Evolutionary conservation across 2,888 invertebrate species (phyloP).

Genomic region (Trissonchulus latispiculum): DNA sequence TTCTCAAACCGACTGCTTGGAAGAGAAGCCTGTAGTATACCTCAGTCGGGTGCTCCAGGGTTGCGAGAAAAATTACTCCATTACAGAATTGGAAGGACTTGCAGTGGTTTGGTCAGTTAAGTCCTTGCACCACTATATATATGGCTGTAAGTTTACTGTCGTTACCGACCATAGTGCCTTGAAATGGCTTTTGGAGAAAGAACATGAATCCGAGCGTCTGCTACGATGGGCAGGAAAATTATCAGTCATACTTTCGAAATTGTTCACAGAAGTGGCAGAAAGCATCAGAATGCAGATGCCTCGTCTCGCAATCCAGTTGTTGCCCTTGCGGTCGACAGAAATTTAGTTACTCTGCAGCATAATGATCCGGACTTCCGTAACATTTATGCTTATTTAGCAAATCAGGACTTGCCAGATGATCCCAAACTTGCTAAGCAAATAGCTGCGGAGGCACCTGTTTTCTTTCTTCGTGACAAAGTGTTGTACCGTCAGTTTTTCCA

Average conservation of each 20-base stretch:
- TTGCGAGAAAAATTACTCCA: neutral
- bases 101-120: neutral
- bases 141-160: neutral
- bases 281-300: neutral
- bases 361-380: neutral
- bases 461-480: neutral
- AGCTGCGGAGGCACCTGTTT: neutral
- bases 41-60: neutral
- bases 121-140: neutral
- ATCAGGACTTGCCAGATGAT: neutral
- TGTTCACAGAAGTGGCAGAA: neutral
- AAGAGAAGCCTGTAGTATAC: neutral
- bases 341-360: neutral
- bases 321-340: neutral
- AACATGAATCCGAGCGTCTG: neutral
- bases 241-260: neutral
- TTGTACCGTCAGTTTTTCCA: neutral
- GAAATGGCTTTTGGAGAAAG: neutral
- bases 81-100: neutral
- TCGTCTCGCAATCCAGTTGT: constrained; percentile 1
- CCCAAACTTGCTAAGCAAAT: neutral
- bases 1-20: neutral
- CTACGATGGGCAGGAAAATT: neutral
- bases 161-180: neutral
- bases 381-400: neutral